Base-by-base conservation (phyloP, 2,113 vertebrate species). In the Cnemophilus loriae region DNA sequence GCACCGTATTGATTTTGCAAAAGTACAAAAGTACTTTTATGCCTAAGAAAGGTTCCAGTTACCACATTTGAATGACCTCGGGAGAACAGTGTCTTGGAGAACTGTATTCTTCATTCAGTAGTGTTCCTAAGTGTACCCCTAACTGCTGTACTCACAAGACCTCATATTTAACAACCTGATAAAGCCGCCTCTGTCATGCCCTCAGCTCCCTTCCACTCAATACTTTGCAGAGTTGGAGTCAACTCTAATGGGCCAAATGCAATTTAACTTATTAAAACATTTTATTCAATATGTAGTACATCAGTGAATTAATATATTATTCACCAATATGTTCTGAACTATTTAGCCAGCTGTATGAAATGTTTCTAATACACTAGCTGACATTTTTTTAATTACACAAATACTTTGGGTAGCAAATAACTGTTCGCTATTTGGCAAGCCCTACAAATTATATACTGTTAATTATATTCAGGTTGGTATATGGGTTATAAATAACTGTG, bases 311-410 rank as follows among this genome's bases (percentile, higher is more conserved):
- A 95, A 96, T 95, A 78, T 64, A 92, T 93, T 93, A 96, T 92
- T 95, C 96, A 90, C 88, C 84, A 84, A 89, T 92, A 93, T 39
- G 15, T 92, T 95, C 69, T 49, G 90, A 95, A 95, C 77, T 95
- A 94, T 94, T 96, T 93, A 92, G 77, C 93, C 90, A 95, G 93
- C 86, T 96, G 95, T 89, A 84, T 78, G 80, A 88, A 96, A 96
- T 95, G 95, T 93, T 96, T 95, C 95, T 95, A 96, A 94, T 96
- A 94, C 80, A 78, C 86, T 93, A 75, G 94, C 92, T 96, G 92
- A 94, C 88, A 76, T 95, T 96, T 96, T 95, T 97, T 96, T 96
- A 97, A 96, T 97, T 93, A 95, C 85, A 95, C 84, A 95, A 97
- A 96, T 96, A 96, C 92, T 94, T 95, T 50, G 86, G 39, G 61